Evolutionary conservation across 1,140 invertebrate genomes (phyloP).

Genomic region (Cecropterus lyciades): DNA sequence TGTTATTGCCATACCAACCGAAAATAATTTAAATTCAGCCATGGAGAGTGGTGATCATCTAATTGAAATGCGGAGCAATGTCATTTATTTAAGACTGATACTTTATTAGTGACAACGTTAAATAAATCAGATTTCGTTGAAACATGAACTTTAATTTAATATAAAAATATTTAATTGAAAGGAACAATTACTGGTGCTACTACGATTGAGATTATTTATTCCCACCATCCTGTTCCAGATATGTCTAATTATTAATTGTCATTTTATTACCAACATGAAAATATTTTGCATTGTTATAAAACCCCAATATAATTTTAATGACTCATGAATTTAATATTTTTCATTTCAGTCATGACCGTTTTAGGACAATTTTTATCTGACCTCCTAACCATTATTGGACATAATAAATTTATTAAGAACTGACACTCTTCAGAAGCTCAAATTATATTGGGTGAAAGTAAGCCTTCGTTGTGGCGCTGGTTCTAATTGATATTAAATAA

Average conservation of each 20-base stretch:
- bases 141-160: too few relatives aligned
- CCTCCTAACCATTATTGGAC: background rate
- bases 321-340: background rate
- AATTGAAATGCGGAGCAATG: too few relatives aligned
- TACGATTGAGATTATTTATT: background rate
- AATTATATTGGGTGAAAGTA: conserved; percentile 39
- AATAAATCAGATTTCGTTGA: too few relatives aligned
- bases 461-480: conserved; percentile 25
- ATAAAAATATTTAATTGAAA: too few relatives aligned
- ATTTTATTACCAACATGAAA: background rate
- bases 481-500: conserved; percentile 65
- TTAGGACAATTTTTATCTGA: background rate
- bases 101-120: too few relatives aligned
- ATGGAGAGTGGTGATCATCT: too few relatives aligned
- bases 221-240: background rate
- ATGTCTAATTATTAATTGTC: background rate
- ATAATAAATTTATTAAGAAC: background rate
- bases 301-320: background rate
- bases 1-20: conserved; percentile 37
- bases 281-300: background rate
- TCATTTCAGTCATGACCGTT: background rate
- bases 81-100: too few relatives aligned
- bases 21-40: background rate
- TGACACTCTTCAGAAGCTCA: background rate
- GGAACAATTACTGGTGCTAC: too few relatives aligned